phyloP scores from a whole-genome alignment of 2,113 vertebrate genomes.

The Uria lomvia region DNA sequence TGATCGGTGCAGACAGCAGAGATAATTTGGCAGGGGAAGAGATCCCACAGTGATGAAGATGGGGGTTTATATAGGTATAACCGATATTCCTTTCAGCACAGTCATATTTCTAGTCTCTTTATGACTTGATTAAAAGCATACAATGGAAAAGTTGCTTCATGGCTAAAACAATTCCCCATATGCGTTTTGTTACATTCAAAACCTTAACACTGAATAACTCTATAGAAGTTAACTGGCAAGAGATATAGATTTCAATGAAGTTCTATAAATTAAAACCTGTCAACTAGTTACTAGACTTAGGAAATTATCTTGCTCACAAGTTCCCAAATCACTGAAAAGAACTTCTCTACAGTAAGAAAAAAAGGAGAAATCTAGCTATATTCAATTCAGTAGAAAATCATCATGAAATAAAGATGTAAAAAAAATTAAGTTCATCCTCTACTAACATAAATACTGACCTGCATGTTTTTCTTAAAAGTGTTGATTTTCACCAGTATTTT shows the following conservation, averaged over 20 bases:
- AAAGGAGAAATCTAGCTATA: not conserved
- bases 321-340: not conserved
- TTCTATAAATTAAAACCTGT: not conserved
- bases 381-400: not conserved
- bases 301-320: not conserved
- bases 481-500: not conserved
- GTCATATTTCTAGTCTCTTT: constrained; percentile 1
- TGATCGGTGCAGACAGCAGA: not conserved
- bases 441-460: not conserved
- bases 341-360: not conserved
- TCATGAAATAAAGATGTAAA: not conserved
- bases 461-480: not conserved
- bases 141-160: not conserved
- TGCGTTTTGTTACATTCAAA: not conserved
- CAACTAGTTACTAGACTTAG: not conserved
- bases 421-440: not conserved
- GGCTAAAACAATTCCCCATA: not conserved
- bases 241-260: not conserved
- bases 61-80: not conserved
- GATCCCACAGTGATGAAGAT: not conserved
- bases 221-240: not conserved
- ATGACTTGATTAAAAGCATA: constrained; percentile 25
- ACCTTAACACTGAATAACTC: not conserved
- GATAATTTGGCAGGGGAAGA: not conserved
- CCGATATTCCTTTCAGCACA: not conserved